Base-by-base conservation (phyloP, 1,140 invertebrate genomes). In the Dysdera silvatica region DNA sequence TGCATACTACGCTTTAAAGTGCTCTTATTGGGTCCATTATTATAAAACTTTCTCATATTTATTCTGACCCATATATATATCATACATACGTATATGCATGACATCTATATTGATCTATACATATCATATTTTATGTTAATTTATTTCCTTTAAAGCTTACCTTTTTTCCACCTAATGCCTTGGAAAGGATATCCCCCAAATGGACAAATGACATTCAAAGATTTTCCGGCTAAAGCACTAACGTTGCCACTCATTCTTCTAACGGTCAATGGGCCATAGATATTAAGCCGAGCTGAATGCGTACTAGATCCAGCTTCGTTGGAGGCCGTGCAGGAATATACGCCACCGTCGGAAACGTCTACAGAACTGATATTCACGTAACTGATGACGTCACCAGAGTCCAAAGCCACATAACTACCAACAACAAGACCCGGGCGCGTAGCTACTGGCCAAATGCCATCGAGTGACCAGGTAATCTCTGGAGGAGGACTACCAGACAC, bases 401-500 rank as follows among this genome's bases (percentile, higher is more conserved):
- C 43, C 16, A 24, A 52, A 29, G 43, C 59, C 8, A 71, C 43
- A 33, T 62, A 67, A 32, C 41, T 67, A 35, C 65, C 58, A 4
- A 66, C 54, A 16, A 57, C 29, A 20, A 67, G 61, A 23, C 67
- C 60, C 51, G 67, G 65, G 48, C 61, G 31, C 24, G 53, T 63
- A n/a, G 59, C 41, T 23, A 68, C 23, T 2, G 63, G 55, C 67
- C 67, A 65, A 23, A 60, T 65, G 24, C 45, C 89, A 76, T 96
- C 93, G 10, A 96, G 80, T 76, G 88, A 86, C 94, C 94, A 97
- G 6, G 84, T 86, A 61, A 97, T 92, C 78, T 90, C 88, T 54
- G 94, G 94, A n/a, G 88, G 89, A 7, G 94, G 94, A 76, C 94
- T 95, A 54, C 91, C 91, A 18, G 86, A 85, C 1, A 87, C 87